Evolutionary conservation across 2,888 invertebrate species (phyloP).

Genomic region (Euproctis similis): DNA sequence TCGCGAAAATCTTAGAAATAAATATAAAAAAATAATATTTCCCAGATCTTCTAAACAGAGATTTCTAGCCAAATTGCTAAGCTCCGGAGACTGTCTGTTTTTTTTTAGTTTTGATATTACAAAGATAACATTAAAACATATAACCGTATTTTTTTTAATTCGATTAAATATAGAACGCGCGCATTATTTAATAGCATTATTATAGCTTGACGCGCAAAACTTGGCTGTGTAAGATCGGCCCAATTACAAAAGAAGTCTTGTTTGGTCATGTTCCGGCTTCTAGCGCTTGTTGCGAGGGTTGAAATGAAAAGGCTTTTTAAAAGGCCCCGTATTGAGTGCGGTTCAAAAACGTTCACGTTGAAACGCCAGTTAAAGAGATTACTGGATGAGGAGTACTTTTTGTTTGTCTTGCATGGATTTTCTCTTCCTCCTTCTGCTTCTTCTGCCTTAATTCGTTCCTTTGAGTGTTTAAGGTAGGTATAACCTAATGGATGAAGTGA

Average conservation of each 20-base stretch:
- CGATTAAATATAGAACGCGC: no score
- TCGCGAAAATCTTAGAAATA: no score
- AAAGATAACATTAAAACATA: no score
- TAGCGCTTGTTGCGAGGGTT: constrained; percentile 14
- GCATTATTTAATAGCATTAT: not conserved
- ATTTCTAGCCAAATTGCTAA: no score
- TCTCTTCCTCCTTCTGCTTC: no score
- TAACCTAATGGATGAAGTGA: constrained; percentile 17
- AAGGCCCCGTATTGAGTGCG: constrained; percentile 30
- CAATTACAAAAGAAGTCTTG: constrained; percentile 21
- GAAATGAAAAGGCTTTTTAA: constrained; percentile 26
- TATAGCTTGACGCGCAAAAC: constrained; percentile 6
- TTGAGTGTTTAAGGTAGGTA: constrained; percentile 17
- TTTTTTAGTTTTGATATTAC: not conserved
- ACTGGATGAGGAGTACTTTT: constrained; percentile 31
- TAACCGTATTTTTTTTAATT: no score
- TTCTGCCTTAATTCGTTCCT: constrained; percentile 22
- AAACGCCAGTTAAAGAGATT: constrained; percentile 35
- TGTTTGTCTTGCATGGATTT: constrained; percentile 23
- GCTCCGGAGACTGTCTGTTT: not conserved
- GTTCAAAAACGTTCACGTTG: constrained; percentile 27
- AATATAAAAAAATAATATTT: no score
- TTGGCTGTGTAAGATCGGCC: constrained; percentile 8
- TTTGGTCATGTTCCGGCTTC: constrained; percentile 20
- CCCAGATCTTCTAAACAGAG: no score